Evolutionary conservation across 2,113 vertebrate species (phyloP).

Genomic region (Meleagris gallopavo): DNA sequence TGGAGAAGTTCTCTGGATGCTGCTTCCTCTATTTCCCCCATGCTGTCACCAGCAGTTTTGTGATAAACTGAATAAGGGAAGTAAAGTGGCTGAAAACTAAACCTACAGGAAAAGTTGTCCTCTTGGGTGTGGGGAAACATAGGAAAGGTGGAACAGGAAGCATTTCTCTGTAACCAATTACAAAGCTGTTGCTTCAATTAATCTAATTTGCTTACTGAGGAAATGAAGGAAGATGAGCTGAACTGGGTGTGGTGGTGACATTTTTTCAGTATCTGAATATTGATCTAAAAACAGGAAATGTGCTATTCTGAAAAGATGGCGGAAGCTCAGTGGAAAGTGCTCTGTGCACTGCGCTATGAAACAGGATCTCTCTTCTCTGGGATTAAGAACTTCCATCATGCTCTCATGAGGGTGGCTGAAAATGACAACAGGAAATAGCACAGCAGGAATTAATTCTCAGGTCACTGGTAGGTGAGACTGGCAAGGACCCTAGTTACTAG

Average conservation of each 20-base stretch:
- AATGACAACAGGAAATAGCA: neutral
- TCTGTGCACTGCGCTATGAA: neutral
- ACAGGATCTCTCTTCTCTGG: neutral
- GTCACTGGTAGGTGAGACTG: neutral
- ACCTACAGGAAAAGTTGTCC: neutral
- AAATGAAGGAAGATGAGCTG: neutral
- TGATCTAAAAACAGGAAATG: neutral
- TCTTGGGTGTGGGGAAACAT: rapidly evolving
- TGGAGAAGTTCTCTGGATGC: neutral
- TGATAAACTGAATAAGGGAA: neutral
- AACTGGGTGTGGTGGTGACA: neutral
- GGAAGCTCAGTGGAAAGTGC: rapidly evolving
- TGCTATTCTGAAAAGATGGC: neutral
- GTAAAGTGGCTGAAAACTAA: neutral
- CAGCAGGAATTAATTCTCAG: neutral
- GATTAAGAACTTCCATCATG: neutral
- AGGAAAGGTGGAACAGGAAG: neutral
- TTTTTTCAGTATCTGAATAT: neutral
- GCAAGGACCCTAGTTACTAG: neutral
- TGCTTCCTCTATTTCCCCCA: neutral
- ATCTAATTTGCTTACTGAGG: neutral
- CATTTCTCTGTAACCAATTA: neutral
- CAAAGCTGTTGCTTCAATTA: neutral
- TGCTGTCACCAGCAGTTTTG: neutral
- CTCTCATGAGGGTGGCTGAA: neutral